These are phyloP conservation scores for Mus spicilegus DNA, from an alignment of 2,113 vertebrate species.

Conservation along the genomic window DNA sequence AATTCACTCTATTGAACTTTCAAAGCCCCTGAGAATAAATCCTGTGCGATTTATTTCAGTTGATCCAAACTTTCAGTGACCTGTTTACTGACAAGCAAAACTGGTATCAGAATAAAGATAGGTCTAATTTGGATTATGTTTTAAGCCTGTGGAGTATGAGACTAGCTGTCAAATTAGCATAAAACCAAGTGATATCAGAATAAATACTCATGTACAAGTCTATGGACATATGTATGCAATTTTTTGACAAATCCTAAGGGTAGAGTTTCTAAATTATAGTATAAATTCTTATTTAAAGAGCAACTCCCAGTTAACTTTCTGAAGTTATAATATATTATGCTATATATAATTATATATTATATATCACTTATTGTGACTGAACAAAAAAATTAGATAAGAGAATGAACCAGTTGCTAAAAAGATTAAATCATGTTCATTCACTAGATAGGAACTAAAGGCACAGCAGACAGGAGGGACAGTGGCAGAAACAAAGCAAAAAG, in stretches of 20 bases:
- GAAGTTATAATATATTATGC: not conserved
- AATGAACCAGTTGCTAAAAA: not conserved
- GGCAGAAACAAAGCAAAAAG: not conserved
- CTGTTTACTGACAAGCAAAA: not conserved
- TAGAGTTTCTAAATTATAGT: not conserved
- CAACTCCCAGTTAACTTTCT: slow-evolving; percentile 16
- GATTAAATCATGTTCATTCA: not conserved
- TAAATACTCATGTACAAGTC: not conserved
- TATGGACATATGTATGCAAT: not conserved
- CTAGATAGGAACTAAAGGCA: not conserved
- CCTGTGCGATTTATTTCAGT: not conserved
- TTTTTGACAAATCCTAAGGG: not conserved
- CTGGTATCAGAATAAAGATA: not conserved
- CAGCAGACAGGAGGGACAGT: not conserved
- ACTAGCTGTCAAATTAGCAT: not conserved
- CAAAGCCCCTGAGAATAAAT: not conserved
- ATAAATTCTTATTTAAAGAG: not conserved
- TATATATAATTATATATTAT: too few species aligned
- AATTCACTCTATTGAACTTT: not conserved
- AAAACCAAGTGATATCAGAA: not conserved
- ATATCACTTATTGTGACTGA: not conserved
- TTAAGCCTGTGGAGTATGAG: not conserved
- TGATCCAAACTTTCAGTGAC: not conserved
- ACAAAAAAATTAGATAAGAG: not conserved
- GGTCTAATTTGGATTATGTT: not conserved